A percentile compares a stretch with the other conserved stretches of the same genome.
These are phyloP conservation scores for Notoglanidium macrostoma DNA, from an alignment of 2,797 vertebrate genomes.

Conservation along the genomic window DNA sequence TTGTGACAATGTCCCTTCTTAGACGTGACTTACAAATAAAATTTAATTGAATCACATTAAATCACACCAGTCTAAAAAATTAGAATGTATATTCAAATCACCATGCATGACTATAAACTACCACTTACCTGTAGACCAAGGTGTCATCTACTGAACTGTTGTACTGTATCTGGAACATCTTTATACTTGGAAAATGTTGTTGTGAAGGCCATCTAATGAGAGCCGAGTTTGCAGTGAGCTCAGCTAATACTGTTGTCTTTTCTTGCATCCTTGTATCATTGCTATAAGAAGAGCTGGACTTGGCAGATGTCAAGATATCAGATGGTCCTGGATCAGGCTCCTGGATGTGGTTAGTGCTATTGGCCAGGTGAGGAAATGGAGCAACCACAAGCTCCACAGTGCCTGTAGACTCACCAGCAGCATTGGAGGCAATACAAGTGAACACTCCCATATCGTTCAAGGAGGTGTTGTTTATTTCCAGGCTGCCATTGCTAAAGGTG, in stretches of 20 bases:
- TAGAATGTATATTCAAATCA: neutral
- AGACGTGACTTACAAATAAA: neutral
- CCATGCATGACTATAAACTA: neutral
- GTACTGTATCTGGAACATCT: conserved; percentile 85
- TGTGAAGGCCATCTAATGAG: conserved; percentile 81
- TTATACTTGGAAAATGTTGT: conserved; percentile 70
- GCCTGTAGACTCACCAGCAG: conserved; percentile 81
- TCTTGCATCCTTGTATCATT: conserved; percentile 77
- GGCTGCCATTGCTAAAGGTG: conserved; percentile 87
- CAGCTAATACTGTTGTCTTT: conserved; percentile 73
- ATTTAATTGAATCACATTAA: neutral
- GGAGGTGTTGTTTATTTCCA: conserved; percentile 84
- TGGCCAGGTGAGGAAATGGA: conserved; percentile 77
- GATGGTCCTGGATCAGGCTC: conserved; percentile 77
- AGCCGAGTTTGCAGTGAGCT: conserved; percentile 78
- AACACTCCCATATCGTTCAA: conserved; percentile 84
- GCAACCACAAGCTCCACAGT: conserved; percentile 77
- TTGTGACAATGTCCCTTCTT: neutral
- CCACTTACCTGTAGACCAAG: conserved; percentile 79
- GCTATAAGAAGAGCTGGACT: conserved; percentile 66
- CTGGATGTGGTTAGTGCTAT: conserved; percentile 77
- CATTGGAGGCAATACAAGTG: conserved; percentile 92
- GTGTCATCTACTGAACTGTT: conserved; percentile 83
- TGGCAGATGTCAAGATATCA: conserved; percentile 78
- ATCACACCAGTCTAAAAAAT: neutral